Evolutionary conservation across 64 coral and sea anemone genomes (phyloP).

Genomic region (Porites australiensis): DNA sequence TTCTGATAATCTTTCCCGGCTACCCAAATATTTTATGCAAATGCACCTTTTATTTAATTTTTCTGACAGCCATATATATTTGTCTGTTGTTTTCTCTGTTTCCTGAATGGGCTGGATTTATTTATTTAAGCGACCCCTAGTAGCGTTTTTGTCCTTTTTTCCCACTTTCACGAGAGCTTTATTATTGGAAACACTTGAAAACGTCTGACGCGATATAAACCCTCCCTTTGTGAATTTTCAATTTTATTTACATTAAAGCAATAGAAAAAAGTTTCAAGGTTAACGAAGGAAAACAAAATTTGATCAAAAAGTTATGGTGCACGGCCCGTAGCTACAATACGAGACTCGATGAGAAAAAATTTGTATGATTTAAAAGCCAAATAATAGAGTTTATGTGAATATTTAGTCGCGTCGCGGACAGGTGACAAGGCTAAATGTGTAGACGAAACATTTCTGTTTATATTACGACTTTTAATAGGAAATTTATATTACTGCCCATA

Average conservation of each 20-base stretch:
- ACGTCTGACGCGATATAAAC: background rate
- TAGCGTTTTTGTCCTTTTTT: background rate
- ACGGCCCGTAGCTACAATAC: no score
- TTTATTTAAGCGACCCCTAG: slow-evolving; percentile 19
- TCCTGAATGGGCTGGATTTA: background rate
- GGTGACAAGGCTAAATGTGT: background rate
- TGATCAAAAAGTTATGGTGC: background rate
- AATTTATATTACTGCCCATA: background rate
- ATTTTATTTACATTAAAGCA: background rate
- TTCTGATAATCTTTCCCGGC: background rate
- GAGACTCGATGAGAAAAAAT: no score
- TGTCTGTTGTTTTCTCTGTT: background rate
- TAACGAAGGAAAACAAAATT: background rate
- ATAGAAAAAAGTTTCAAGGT: background rate
- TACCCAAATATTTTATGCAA: slow-evolving; percentile 30
- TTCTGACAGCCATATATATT: background rate
- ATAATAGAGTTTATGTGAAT: no score
- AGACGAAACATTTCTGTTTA: background rate
- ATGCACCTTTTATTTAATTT: slow-evolving; percentile 7
- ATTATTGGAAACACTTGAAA: background rate
- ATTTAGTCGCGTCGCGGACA: background rate
- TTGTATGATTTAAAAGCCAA: no score
- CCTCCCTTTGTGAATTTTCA: background rate
- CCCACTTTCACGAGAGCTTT: background rate
- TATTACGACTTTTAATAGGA: background rate